Base-by-base conservation (phyloP, 2,797 vertebrate species). In the Mallotus villosus region DNA sequence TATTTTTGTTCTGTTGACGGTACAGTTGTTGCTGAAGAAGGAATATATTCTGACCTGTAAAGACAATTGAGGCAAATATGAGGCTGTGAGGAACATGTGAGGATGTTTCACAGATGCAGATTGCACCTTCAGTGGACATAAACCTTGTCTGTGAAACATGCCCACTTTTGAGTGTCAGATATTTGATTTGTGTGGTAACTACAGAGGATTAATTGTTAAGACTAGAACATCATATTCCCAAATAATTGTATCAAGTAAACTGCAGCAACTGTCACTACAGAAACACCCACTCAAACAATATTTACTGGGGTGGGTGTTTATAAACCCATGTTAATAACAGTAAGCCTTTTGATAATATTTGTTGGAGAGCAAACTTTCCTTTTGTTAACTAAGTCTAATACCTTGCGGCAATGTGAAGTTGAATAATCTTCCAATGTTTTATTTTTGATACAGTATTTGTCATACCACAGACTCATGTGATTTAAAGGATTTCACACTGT, bases 391-490 rank as follows among this genome's bases (percentile, higher is more conserved):
- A 63, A 22, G 60, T 19, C 24, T 63, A 49, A 29, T 63, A 71
- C 58, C 19, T 24, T 7, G 29, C 49, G 51, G 19, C 65, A 67
- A 67, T 55, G 24, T 27, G 34, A 65, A 65, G 21, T 57, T n/a
- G 19, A 49, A 29, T 29, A 5, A 21, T 72, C 27, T 27, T 29
- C 14, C 12, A 34, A 32, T 16, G 25, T 32, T 41, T 61, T 59
- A 61, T 34, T 73, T 29, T 66, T 60, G 63, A 59, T 53, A 60
- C 65, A 49, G 64, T 67, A 61, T 24, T 55, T 73, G n/a, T 53
- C 17, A 27, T 49, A 57, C 29, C 29, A 68, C 67, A 68, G 19
- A 34, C 55, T 32, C 9, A 12, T 68, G 24, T 68, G 9, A 68
- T 6, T 64, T 12, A 5, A 62, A 17, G 46, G 49, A 25, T 55